Percentiles rank a stretch among this genome's conserved stretches.
Conservation (phyloP, 1,140 invertebrate species). For the Charaxes varanes region DNA sequence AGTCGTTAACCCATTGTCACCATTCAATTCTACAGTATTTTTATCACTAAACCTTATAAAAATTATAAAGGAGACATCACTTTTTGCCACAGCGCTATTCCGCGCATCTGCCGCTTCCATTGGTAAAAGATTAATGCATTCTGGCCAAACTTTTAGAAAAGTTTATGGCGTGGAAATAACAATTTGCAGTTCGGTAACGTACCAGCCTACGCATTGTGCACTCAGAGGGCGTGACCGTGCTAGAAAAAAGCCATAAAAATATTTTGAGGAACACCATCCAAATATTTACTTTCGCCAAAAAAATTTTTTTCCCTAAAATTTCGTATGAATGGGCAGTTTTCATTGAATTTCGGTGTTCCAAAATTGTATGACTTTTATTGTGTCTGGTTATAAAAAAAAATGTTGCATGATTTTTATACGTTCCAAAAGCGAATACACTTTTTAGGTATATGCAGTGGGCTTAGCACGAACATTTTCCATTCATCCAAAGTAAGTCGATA, state of each 20-base stretch:
- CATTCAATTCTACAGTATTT: not conserved
- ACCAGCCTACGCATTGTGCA: conserved; percentile 35
- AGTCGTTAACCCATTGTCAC: conserved; percentile 2
- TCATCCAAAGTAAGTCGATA: too few species aligned
- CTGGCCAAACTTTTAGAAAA: conserved; percentile 43
- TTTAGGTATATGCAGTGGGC: too few species aligned
- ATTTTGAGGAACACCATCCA: conserved; percentile 55
- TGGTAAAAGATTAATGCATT: conserved; percentile 58
- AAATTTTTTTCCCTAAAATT: conserved; percentile 34
- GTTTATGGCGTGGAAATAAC: conserved; percentile 65
- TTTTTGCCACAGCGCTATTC: conserved; percentile 21
- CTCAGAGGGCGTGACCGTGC: conserved; percentile 59
- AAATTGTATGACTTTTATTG: too few species aligned
- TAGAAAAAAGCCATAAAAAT: conserved; percentile 30
- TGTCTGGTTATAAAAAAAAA: too few species aligned
- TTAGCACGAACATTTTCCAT: too few species aligned
- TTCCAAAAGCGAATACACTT: too few species aligned
- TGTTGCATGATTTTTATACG: too few species aligned
- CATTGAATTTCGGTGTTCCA: not conserved
- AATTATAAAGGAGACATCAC: conserved; percentile 16
- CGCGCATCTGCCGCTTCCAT: conserved; percentile 32
- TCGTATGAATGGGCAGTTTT: conserved; percentile 13
- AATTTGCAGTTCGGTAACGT: conserved; percentile 56
- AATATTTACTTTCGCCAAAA: conserved; percentile 64
- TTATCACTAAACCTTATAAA: conserved; percentile 12